A percentile compares a stretch with the other conserved stretches of the same genome.
These are phyloP conservation scores for Myanophis thanlyinensis DNA, from an alignment of 2,113 vertebrate genomes.

Conservation along the genomic window DNA sequence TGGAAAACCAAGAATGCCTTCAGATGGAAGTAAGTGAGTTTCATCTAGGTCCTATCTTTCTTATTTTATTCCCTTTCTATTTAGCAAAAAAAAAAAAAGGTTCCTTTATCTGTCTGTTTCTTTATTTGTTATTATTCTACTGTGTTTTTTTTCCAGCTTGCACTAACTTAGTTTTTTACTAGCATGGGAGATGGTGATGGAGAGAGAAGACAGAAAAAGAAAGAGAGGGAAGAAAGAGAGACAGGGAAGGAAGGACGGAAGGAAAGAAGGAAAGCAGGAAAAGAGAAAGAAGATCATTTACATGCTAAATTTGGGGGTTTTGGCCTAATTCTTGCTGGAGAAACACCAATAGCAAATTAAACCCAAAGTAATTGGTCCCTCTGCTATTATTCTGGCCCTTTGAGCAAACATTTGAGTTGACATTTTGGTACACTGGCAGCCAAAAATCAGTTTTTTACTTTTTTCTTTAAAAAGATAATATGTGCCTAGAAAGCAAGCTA, in stretches of 20 bases:
- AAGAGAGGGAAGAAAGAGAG: neutral
- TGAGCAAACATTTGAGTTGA: conserved; percentile 5
- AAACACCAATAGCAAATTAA: conserved; percentile 37
- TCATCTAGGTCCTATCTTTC: neutral
- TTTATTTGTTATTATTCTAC: conserved; percentile 58
- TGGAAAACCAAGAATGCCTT: neutral
- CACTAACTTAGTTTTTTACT: conserved; percentile 10
- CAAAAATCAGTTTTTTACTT: neutral
- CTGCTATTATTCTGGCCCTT: conserved; percentile 33
- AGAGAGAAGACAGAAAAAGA: neutral
- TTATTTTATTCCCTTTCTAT: neutral
- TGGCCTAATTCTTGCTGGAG: conserved; percentile 45
- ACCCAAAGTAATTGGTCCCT: conserved; percentile 57
- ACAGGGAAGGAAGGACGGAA: neutral
- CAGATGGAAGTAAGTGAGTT: neutral
- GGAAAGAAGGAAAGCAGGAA: neutral
- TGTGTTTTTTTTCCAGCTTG: conserved; percentile 49
- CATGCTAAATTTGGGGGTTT: conserved; percentile 30
- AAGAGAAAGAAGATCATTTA: conserved; percentile 21
- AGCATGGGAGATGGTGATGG: neutral
- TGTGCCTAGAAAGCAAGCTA: neutral
- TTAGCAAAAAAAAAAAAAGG: conserved; percentile 31
- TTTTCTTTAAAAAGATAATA: neutral
- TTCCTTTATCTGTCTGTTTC: conserved; percentile 28
- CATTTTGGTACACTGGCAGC: neutral